Evolutionary conservation across 2,113 vertebrate species (phyloP).

Genomic region (Tamias sibiricus): DNA sequence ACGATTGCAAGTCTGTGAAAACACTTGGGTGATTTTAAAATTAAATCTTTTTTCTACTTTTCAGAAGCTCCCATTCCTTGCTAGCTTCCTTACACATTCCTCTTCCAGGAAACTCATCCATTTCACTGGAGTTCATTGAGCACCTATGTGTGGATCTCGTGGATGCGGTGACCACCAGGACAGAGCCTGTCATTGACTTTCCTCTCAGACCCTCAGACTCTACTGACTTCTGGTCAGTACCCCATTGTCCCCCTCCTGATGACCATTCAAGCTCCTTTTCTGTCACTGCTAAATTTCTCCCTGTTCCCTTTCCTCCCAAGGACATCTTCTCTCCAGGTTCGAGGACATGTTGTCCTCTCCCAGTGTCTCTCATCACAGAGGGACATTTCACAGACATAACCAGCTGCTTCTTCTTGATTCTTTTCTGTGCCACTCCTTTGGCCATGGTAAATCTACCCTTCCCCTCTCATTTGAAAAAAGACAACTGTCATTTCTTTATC

Average conservation of each 20-base stretch:
- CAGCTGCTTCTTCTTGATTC: neutral
- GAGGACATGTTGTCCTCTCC: neutral
- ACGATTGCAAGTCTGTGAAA: neutral
- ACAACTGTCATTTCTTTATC: neutral
- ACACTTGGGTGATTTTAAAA: slow-evolving; percentile 29
- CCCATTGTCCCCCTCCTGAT: neutral
- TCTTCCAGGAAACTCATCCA: neutral
- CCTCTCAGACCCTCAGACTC: neutral
- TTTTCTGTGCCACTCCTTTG: neutral
- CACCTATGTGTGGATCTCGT: neutral
- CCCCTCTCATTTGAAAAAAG: neutral
- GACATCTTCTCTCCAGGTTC: neutral
- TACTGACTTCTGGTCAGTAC: neutral
- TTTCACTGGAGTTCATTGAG: neutral
- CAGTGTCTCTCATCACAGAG: neutral
- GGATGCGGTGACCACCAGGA: rapidly evolving
- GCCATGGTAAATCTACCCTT: neutral
- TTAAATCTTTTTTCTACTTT: neutral
- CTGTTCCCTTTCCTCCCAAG: neutral
- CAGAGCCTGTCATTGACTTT: rapidly evolving
- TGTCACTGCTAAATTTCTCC: neutral
- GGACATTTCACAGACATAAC: neutral
- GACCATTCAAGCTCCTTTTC: neutral
- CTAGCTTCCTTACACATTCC: neutral
- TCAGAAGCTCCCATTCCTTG: neutral